Base-by-base conservation (phyloP, 2,888 invertebrate species). In the Melitaea athalia region DNA sequence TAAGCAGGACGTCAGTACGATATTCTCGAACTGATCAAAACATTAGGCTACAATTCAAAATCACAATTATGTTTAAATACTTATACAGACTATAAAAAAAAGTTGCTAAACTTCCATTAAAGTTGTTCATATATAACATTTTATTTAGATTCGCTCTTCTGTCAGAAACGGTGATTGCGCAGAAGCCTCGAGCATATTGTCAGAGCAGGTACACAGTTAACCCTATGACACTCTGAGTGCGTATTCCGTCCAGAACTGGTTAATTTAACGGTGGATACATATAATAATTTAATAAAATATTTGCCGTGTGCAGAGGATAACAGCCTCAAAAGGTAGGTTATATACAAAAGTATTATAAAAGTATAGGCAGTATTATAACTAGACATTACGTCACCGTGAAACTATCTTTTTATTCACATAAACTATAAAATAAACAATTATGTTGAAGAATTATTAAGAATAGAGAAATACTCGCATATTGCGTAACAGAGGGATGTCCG, bases 141-240 rank as follows among this genome's bases (percentile, higher is more conserved):
- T 59, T 59, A n/a, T 59, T 57, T 12, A 38, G 15, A 33, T 47
- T 43, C 57, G 15, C 33, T 38, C 17, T 38, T 17, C 7, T 38
- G 15, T 42, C n/a, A 24, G 31, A 65, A 61, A 69, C 59, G 62
- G 68, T 68, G 69, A 71, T 62, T 85, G 88, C 87, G 88, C 88
- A 85, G 80, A 75, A 69, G 73, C 77, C 73, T 72, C 70, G 73
- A 72, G 70, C 75, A 72, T 76, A 80, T 67, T 71, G 69, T 73
- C 75, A 76, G 74, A 78, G 81, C n/a, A n/a, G n/a, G n/a, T n/a
- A 76, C 85, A 85, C 77, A 81, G 75, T 76, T 76, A 77, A 77
- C 74, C 76, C 77, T 77, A 78, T 77, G 76, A 76, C 81, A 81
- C 81, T 79, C 76, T 70, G 76, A 75, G 71, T 79, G 75, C 81